These are phyloP conservation scores for Potamarius usumacintae DNA, from an alignment of 2,113 vertebrate species.

Conservation along the genomic window DNA sequence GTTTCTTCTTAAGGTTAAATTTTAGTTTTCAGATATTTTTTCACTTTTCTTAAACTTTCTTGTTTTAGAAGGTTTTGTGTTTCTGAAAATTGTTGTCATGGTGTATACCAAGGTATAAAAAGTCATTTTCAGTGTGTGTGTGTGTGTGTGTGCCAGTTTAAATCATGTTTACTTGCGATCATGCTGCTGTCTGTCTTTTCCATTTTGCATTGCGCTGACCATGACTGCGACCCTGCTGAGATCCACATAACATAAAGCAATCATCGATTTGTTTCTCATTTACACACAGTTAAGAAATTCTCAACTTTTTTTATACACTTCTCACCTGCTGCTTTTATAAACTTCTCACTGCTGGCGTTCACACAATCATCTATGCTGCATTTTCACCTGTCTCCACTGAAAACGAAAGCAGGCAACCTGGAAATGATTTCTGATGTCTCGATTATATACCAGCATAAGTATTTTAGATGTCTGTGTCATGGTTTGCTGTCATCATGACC, in stretches of 20 bases:
- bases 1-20: background rate
- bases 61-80: background rate
- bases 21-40: background rate
- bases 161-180: background rate
- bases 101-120: background rate
- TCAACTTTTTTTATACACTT: background rate
- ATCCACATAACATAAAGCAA: background rate
- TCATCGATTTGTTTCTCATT: background rate
- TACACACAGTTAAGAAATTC: background rate
- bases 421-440: background rate
- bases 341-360: background rate
- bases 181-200: background rate
- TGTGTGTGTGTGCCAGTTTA: background rate
- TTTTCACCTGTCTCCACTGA: background rate
- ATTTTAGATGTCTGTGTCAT: background rate
- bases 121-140: background rate
- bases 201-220: background rate
- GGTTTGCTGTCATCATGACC: background rate
- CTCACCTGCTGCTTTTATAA: background rate
- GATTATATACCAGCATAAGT: background rate
- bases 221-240: background rate
- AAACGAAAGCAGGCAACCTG: background rate
- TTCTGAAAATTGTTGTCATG: background rate
- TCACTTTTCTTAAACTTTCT: background rate
- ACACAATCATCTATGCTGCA: background rate